Evolutionary conservation across 2,113 vertebrate genomes (phyloP), one percentile per base, ranked within the genome.

Genomic region (Athene noctua): DNA sequence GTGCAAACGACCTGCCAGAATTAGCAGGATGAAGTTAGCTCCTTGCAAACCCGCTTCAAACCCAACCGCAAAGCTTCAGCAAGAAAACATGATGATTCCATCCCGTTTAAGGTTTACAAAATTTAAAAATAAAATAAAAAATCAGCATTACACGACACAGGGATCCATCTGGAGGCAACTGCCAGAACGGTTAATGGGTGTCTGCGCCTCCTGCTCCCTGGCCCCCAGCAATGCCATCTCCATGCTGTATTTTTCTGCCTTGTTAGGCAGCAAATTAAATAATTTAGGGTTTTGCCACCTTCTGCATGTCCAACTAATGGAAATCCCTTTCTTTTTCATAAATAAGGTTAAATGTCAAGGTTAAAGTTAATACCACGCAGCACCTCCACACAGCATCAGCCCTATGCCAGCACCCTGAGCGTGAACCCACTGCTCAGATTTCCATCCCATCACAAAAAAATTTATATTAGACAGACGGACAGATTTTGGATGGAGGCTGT

Each of bases 161-260:
- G 21, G 29, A 29, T 52, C 51, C 46, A 61, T 7, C 7, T 1
- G 13, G n/a, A 52, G 51, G 54, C 67, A 26, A 26, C 15, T 23
- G 63, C 49, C 19, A 38, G 38, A 38, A 38, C 38, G 38, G 59
- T n/a, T 10, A 32, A n/a, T 8, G 52, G 47, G 36, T 5, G 4
- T 23, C 34, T 2, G 0, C 2, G 2, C 34, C 15, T 51, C n/a
- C 15, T 1, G 13, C 47, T 46, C 30, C 58, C 30, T 5, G 26
- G 59, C 8, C 18, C 25, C 30, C 46, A 74, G 63, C 42, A 42
- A 34, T 6, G 25, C 23, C 4, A 0, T 27, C 59, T 49, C 57
- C 80, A 49, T 0, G 2, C 57, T 11, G 5, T 23, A 25, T 46
- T 51, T 44, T 36, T 30, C 68, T 44, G 6, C 68, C 36, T 72